phyloP scores from a whole-genome alignment of 2,888 invertebrate genomes.

The Plagiodera versicolora region DNA sequence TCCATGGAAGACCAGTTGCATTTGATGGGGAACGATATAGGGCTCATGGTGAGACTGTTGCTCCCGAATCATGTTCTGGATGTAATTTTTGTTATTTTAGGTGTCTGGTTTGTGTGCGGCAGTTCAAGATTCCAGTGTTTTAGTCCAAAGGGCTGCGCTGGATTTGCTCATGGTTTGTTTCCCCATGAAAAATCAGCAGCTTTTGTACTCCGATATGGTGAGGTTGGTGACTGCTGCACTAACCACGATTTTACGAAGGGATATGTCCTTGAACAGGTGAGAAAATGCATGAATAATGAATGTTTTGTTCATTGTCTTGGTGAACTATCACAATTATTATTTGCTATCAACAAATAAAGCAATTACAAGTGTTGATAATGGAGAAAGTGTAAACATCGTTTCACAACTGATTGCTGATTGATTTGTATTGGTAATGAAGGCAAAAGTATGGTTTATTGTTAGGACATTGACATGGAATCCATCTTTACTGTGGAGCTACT shows the following conservation, averaged over 20 bases:
- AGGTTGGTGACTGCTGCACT: slow-evolving; percentile 73
- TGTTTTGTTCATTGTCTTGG: background rate
- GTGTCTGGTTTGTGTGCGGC: slow-evolving; percentile 77
- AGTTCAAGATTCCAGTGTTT: slow-evolving; percentile 75
- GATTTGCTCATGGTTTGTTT: slow-evolving; percentile 82
- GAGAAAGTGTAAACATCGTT: too few species aligned
- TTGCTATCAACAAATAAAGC: too few species aligned
- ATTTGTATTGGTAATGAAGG: too few species aligned
- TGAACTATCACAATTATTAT: too few species aligned
- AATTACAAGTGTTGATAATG: too few species aligned
- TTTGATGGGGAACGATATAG: slow-evolving; percentile 81
- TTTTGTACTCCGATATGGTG: slow-evolving; percentile 69
- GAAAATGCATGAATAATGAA: too few species aligned
- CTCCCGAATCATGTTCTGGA: too few species aligned
- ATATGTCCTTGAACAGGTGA: slow-evolving; percentile 85
- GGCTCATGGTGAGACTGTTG: slow-evolving; percentile 75
- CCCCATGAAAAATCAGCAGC: slow-evolving; percentile 79
- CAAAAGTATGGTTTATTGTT: too few species aligned
- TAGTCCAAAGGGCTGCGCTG: slow-evolving; percentile 83
- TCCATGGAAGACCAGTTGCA: slow-evolving; percentile 80
- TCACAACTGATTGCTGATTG: too few species aligned
- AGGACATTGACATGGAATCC: too few species aligned
- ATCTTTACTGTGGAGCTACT: too few species aligned
- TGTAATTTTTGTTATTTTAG: slow-evolving; percentile 49
- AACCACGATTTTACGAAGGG: slow-evolving; percentile 75